Conservation (phyloP, 2,113 vertebrate species). For the Vireo altiloquus region DNA sequence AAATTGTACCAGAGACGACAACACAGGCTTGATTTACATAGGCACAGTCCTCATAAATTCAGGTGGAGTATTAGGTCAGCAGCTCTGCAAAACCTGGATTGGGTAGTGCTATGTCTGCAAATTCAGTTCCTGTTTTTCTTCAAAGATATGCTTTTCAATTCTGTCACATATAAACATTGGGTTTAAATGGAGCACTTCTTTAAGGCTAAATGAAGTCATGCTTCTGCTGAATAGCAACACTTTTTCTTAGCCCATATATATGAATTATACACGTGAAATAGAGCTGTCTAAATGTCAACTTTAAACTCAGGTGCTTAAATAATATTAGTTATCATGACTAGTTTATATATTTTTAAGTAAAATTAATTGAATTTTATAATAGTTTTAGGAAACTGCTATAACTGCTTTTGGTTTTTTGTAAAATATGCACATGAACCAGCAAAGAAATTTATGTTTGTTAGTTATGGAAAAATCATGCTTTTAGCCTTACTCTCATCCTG, state of each 20-base stretch:
- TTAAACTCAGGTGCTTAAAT: not conserved
- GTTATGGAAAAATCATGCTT: not conserved
- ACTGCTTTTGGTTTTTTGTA: not conserved
- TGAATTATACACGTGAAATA: not conserved
- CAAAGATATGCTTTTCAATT: not conserved
- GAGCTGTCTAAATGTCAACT: not conserved
- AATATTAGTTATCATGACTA: not conserved
- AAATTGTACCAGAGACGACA: not conserved
- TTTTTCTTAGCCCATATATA: not conserved
- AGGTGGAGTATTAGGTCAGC: not conserved
- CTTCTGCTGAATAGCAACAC: not conserved
- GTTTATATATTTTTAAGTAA: not conserved
- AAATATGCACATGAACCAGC: not conserved
- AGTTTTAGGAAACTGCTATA: not conserved
- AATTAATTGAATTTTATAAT: not conserved
- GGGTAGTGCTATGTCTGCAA: not conserved
- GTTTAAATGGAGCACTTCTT: not conserved
- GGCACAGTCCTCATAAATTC: not conserved
- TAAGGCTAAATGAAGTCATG: not conserved
- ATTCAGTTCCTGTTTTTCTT: slow-evolving; percentile 19
- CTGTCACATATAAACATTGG: not conserved
- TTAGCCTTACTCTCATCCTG: too few relatives aligned
- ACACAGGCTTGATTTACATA: not conserved
- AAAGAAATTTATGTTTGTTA: not conserved
- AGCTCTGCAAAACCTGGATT: not conserved